Percentiles rank a stretch among this genome's conserved stretches.
phyloP scores from a whole-genome alignment of 2,113 vertebrate genomes.

The Brachypodius melanocephalos region DNA sequence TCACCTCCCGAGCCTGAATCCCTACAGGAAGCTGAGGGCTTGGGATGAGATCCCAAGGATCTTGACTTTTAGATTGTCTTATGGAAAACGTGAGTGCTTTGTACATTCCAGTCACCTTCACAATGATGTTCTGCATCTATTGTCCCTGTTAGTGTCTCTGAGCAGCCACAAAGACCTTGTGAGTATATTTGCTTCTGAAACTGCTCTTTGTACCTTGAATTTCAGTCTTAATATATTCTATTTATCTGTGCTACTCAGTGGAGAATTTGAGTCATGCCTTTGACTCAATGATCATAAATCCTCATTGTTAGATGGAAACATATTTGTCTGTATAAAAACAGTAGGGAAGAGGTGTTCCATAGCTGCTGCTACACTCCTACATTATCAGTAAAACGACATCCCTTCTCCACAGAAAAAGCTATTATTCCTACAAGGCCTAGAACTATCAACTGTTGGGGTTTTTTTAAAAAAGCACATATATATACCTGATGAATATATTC shows the following conservation, averaged over 20 bases:
- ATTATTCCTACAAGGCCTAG: neutral
- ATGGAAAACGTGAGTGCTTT: neutral
- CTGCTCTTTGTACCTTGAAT: neutral
- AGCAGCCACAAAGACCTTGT: neutral
- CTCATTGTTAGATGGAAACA: neutral
- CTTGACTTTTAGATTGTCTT: neutral
- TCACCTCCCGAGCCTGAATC: neutral
- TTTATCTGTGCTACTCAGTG: neutral
- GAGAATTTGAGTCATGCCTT: neutral
- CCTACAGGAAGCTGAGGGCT: neutral
- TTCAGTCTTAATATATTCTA: neutral
- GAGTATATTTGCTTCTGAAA: neutral
- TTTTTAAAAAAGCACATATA: neutral
- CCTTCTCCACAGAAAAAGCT: neutral
- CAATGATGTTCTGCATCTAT: neutral
- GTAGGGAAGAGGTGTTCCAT: neutral
- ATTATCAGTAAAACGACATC: neutral
- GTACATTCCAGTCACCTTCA: neutral
- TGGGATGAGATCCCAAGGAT: neutral
- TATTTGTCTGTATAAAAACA: neutral
- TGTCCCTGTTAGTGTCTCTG: neutral
- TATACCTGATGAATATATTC: neutral
- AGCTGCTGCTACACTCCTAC: neutral
- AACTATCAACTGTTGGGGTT: neutral
- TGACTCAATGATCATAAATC: neutral